Evolutionary conservation across 64 coral and sea anemone genomes (phyloP).

Genomic region (Montipora sp.): DNA sequence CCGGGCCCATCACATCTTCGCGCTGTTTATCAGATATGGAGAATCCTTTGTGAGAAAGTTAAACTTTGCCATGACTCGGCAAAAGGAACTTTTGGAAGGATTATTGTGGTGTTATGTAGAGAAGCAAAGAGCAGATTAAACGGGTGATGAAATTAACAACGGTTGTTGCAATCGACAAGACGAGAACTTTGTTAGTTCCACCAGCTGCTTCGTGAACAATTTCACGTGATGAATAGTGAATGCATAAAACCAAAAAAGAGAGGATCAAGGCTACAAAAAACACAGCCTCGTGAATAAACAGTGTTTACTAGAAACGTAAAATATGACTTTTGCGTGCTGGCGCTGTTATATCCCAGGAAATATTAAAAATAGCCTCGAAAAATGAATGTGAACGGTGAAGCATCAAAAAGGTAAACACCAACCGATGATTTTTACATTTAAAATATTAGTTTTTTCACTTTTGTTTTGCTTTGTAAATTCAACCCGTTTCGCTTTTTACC

Average conservation of each 20-base stretch:
- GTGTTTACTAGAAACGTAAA: not conserved
- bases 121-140: not conserved
- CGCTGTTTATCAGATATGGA: constrained; percentile 1
- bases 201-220: not conserved
- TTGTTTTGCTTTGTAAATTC: not conserved
- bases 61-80: constrained; percentile 54
- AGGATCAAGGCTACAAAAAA: not conserved
- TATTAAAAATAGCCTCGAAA: not conserved
- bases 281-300: not conserved
- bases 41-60: constrained; percentile 29
- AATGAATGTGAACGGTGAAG: not conserved
- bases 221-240: constrained; percentile 9
- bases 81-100: constrained; percentile 17
- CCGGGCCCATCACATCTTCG: not conserved
- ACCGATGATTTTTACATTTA: not conserved
- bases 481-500: not conserved
- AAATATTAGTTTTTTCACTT: not conserved
- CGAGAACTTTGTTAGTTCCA: constrained; percentile 44
- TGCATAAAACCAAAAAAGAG: not conserved
- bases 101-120: not conserved
- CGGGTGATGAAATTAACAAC: constrained; percentile 35
- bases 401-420: not conserved
- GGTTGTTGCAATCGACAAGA: constrained; percentile 33
- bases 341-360: not conserved
- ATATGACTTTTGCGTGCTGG: not conserved